Conservation (phyloP, 1,140 invertebrate species). For the Anastrepha ludens region DNA sequence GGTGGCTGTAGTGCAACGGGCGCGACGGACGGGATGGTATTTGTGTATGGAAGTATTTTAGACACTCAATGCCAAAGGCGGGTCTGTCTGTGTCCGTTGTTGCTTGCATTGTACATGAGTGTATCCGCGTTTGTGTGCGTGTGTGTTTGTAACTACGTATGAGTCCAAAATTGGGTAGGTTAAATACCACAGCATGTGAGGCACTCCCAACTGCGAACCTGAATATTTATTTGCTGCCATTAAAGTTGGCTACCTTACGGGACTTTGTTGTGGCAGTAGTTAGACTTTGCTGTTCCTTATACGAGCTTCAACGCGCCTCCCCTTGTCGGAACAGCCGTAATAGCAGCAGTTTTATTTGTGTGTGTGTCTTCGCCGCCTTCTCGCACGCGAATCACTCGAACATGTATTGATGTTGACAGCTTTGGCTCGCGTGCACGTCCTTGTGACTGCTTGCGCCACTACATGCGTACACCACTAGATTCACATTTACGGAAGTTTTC, state of each 20-base stretch:
- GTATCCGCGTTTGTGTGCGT: neutral
- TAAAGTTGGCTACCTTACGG: constrained; percentile 10
- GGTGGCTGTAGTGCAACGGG: neutral
- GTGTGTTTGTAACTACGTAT: neutral
- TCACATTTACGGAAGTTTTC: neutral
- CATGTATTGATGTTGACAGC: constrained; percentile 16
- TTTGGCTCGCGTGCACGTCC: constrained; percentile 19
- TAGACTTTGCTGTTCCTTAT: neutral
- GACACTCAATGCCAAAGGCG: neutral
- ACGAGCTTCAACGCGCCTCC: no score
- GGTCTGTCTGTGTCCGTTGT: neutral
- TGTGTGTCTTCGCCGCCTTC: neutral
- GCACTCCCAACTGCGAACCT: neutral
- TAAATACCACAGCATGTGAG: constrained; percentile 21
- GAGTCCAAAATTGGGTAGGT: constrained; percentile 1
- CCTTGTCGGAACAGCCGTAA: no score
- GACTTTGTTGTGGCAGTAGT: neutral
- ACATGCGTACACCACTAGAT: neutral
- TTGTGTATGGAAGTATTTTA: no score
- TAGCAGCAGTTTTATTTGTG: neutral
- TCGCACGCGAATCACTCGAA: constrained; percentile 11
- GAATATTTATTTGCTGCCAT: constrained; percentile 25
- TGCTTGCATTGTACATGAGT: neutral
- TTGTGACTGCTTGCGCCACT: neutral
- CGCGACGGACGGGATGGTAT: neutral